A percentile compares a stretch with the other conserved stretches of the same genome.
phyloP scores from a whole-genome alignment of 2,113 vertebrate genomes.

The Catharus minimus region DNA sequence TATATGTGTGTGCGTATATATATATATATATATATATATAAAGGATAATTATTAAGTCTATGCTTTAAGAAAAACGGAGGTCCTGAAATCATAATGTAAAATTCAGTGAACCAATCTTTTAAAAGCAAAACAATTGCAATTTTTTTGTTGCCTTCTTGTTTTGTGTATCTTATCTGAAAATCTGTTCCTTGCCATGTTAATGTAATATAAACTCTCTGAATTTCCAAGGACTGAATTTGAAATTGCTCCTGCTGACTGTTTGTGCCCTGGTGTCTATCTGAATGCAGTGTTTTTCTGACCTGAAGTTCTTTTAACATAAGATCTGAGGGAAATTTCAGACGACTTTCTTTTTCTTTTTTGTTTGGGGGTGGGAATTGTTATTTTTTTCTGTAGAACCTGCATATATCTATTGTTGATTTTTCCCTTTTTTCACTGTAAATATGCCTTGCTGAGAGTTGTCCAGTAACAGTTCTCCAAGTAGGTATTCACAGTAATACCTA shows the following conservation, averaged over 20 bases:
- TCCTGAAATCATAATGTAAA: slow-evolving; percentile 56
- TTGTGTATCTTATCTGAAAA: slow-evolving; percentile 93
- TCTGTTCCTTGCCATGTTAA: slow-evolving; percentile 96
- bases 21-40: not conserved
- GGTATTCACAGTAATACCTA: not conserved
- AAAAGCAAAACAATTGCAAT: slow-evolving; percentile 68
- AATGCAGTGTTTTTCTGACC: slow-evolving; percentile 91
- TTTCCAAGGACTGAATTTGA: slow-evolving; percentile 96
- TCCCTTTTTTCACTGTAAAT: not conserved
- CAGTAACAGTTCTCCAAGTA: slow-evolving; percentile 15
- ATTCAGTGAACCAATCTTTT: slow-evolving; percentile 39
- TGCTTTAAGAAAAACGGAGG: not conserved
- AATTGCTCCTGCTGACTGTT: slow-evolving; percentile 89
- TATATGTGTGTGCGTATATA: not conserved
- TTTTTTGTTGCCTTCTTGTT: slow-evolving; percentile 79
- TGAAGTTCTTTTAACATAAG: slow-evolving; percentile 50
- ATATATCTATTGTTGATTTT: not conserved
- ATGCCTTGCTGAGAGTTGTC: slow-evolving; percentile 58
- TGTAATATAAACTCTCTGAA: slow-evolving; percentile 94
- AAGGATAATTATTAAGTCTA: slow-evolving; percentile 18
- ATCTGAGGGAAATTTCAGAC: no score
- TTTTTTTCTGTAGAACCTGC: slow-evolving; percentile 56
- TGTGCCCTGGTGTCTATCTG: slow-evolving; percentile 86
- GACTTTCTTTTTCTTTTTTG: no score
- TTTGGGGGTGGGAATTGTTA: slow-evolving; percentile 30